Conservation (phyloP, 2,113 vertebrate genomes). For the Willisornis vidua region DNA sequence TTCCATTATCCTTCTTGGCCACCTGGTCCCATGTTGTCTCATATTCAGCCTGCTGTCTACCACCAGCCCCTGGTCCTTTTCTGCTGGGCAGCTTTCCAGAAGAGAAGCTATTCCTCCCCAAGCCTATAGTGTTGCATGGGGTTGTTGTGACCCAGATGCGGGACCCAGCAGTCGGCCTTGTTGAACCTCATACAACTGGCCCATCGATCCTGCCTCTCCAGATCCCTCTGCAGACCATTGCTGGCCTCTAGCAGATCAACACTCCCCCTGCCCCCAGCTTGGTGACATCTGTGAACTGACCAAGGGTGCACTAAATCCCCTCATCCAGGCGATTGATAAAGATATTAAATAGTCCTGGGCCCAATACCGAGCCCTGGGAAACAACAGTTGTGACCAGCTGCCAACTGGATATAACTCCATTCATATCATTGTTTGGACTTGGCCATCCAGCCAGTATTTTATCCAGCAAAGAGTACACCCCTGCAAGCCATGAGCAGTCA, state of each 20-base stretch:
- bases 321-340: not conserved
- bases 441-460: not conserved
- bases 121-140: fast-evolving
- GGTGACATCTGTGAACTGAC: not conserved
- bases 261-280: fast-evolving
- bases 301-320: not conserved
- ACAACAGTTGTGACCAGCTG: not conserved
- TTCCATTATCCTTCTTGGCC: not conserved
- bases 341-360: not conserved
- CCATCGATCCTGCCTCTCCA: not conserved
- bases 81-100: not conserved
- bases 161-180: fast-evolving
- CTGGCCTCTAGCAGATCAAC: not conserved
- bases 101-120: too few species aligned
- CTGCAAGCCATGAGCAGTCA: not conserved
- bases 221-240: fast-evolving
- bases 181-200: not conserved
- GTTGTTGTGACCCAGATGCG: not conserved
- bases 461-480: not conserved
- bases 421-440: not conserved
- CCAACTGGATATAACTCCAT: not conserved
- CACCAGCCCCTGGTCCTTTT: not conserved
- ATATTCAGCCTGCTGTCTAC: not conserved
- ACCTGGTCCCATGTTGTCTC: not conserved
- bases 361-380: not conserved